Evolutionary conservation across 2,888 invertebrate genomes (phyloP).

Genomic region (Watsonalla binaria): DNA sequence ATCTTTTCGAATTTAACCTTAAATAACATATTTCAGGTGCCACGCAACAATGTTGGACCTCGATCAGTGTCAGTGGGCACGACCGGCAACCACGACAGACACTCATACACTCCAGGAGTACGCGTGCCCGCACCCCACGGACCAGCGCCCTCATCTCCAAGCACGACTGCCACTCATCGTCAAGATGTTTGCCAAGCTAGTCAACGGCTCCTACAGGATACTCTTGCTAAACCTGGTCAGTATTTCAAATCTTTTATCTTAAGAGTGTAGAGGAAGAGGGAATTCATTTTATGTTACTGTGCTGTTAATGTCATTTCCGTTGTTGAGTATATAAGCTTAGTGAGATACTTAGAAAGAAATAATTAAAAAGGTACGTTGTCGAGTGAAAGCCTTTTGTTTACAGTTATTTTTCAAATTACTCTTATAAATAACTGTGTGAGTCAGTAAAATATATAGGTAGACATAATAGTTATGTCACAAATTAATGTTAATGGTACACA

Average conservation of each 20-base stretch:
- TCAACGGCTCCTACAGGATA: slow-evolving; percentile 83
- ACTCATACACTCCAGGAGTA: slow-evolving; percentile 53
- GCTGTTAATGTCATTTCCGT: no score
- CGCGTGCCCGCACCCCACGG: slow-evolving; percentile 66
- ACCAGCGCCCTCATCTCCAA: slow-evolving; percentile 58
- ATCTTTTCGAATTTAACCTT: slow-evolving; percentile 3
- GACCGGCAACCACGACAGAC: slow-evolving; percentile 42
- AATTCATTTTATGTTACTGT: no score
- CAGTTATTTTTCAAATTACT: no score
- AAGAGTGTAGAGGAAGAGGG: neutral
- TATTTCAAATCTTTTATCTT: neutral
- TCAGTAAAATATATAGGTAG: no score
- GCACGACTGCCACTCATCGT: slow-evolving; percentile 50
- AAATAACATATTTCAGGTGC: slow-evolving; percentile 40
- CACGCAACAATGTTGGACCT: slow-evolving; percentile 47
- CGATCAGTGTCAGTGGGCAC: slow-evolving; percentile 61
- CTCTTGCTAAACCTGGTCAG: slow-evolving; percentile 77
- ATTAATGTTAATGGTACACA: no score
- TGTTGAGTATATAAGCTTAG: no score
- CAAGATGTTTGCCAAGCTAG: slow-evolving; percentile 74
- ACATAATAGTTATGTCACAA: no score
- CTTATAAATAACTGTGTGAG: no score
- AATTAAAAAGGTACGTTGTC: no score
- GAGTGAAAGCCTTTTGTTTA: no score
- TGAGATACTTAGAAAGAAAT: no score